Conservation (phyloP, 2,888 invertebrate genomes). For the Tenthredo amoena region DNA sequence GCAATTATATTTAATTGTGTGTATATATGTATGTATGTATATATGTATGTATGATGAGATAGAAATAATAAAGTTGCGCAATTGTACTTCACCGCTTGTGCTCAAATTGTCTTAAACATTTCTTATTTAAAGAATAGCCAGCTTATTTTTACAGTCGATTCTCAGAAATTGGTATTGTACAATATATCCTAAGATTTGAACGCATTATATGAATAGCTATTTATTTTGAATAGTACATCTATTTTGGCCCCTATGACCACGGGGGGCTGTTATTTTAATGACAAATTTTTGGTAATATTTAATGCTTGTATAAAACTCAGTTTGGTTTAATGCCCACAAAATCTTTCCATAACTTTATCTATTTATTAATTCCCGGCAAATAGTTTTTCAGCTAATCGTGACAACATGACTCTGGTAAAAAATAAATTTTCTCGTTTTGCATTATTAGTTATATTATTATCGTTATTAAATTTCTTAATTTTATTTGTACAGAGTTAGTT, state of each 20-base stretch:
- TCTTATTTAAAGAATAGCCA: constrained; percentile 18
- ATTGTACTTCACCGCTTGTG: constrained; percentile 48
- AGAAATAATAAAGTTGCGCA: constrained; percentile 18
- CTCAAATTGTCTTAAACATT: constrained; percentile 20
- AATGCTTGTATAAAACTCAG: constrained; percentile 36
- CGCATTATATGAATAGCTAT: constrained; percentile 15
- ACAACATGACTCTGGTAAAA: constrained; percentile 20
- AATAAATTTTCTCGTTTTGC: constrained; percentile 41
- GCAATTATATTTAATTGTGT: constrained; percentile 16
- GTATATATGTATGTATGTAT: neutral
- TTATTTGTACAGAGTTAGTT: constrained; percentile 59
- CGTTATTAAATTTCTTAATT: constrained; percentile 27
- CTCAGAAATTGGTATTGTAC: constrained; percentile 10
- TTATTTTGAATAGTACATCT: constrained; percentile 41
- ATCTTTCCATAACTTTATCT: neutral
- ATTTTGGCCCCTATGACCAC: constrained; percentile 50
- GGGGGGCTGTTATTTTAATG: constrained; percentile 37
- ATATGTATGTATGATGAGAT: neutral
- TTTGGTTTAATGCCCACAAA: constrained; percentile 51
- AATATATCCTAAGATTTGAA: constrained; percentile 18
- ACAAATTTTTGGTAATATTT: constrained; percentile 48
- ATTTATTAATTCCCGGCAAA: neutral
- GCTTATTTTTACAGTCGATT: constrained; percentile 32
- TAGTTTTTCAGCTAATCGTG: constrained; percentile 25
- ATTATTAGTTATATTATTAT: constrained; percentile 41